phyloP scores from a whole-genome alignment of 2,888 invertebrate genomes.

The Cheilosia pagana region DNA sequence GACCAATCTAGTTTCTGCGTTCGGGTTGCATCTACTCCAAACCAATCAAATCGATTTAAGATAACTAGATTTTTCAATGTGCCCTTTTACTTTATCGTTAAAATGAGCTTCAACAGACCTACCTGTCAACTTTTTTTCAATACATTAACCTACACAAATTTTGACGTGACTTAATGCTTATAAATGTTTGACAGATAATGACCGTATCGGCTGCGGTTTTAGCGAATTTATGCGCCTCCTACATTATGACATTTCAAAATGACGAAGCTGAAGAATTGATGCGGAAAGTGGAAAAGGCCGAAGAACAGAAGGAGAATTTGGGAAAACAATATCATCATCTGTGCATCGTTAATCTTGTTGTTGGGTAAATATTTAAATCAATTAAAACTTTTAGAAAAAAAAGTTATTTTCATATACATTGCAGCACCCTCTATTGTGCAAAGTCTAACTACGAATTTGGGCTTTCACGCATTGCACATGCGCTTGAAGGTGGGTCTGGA shows the following conservation, averaged over 20 bases:
- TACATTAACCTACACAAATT: too few species aligned
- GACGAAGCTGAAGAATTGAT: conserved; percentile 99
- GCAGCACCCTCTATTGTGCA: conserved; percentile 96
- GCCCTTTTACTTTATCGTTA: neutral
- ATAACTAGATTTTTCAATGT: too few species aligned
- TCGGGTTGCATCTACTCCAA: too few species aligned
- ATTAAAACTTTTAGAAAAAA: neutral
- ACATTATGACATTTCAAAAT: conserved; percentile 99
- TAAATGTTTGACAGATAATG: conserved; percentile 87
- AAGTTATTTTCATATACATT: conserved; percentile 73
- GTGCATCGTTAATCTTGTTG: conserved; percentile 99
- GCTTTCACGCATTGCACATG: conserved; percentile 98
- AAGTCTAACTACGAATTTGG: conserved; percentile 99
- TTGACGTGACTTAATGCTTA: neutral
- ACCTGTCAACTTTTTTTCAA: too few species aligned
- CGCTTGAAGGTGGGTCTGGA: conserved; percentile 86
- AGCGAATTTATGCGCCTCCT: conserved; percentile 99
- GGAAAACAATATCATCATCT: conserved; percentile 98
- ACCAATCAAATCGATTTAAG: too few species aligned
- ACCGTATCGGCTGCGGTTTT: conserved; percentile 98
- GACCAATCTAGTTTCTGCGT: too few species aligned
- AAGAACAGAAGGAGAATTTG: conserved; percentile 93
- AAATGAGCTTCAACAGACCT: too few species aligned
- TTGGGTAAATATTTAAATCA: conserved; percentile 86
- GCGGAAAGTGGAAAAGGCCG: conserved; percentile 99